Conservation (phyloP, 2,888 invertebrate genomes). For the Amphimallon solstitiale region DNA sequence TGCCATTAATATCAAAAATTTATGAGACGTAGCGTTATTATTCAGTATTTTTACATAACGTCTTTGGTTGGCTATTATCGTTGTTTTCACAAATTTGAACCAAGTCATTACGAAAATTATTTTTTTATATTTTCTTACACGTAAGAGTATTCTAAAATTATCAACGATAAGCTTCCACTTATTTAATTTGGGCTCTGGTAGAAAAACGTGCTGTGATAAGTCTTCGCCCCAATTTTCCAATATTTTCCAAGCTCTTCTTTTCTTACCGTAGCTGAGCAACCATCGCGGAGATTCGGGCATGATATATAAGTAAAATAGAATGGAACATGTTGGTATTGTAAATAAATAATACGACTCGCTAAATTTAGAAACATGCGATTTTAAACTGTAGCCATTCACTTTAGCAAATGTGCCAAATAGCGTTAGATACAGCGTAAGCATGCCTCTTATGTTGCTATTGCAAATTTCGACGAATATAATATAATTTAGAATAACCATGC, state of each 20-base stretch:
- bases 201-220: background rate
- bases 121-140: slow-evolving; percentile 2
- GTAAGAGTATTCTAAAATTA: slow-evolving; percentile 20
- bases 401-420: slow-evolving; percentile 1
- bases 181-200: slow-evolving; percentile 6
- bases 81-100: background rate
- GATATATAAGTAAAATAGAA: slow-evolving; percentile 16
- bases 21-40: slow-evolving; percentile 6
- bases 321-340: slow-evolving; percentile 12
- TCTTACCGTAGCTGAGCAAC: slow-evolving; percentile 35
- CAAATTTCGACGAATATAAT: slow-evolving; percentile 29
- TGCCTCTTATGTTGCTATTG: slow-evolving; percentile 1
- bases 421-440: slow-evolving; percentile 8
- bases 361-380: background rate
- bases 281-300: slow-evolving; percentile 36
- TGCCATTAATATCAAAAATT: slow-evolving; percentile 10
- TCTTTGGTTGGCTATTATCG: background rate
- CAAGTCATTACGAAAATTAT: background rate
- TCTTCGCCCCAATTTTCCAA: background rate
- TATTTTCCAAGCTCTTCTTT: slow-evolving; percentile 28
- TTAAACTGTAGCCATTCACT: slow-evolving; percentile 9
- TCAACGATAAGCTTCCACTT: slow-evolving; percentile 2
- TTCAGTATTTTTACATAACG: slow-evolving; percentile 10
- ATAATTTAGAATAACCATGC: slow-evolving; percentile 21
- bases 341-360: background rate